Conservation (phyloP, 2,797 vertebrate species). For the Gadopsis bispinosus region DNA sequence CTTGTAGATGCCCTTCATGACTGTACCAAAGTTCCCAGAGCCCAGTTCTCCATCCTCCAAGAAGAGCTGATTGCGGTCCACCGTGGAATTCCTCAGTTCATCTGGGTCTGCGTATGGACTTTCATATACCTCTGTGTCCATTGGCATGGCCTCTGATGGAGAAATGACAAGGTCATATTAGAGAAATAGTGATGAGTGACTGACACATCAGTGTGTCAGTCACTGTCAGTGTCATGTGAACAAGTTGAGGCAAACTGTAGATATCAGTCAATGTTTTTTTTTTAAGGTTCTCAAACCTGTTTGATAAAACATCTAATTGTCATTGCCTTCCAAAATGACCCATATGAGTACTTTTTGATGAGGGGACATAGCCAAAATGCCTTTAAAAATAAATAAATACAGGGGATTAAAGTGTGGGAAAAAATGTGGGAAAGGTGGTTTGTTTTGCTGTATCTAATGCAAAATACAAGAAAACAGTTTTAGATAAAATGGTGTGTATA, state of each 20-base stretch:
- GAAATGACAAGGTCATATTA: background rate
- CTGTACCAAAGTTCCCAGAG: conserved; percentile 97
- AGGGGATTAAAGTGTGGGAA: no score
- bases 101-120: conserved; percentile 97
- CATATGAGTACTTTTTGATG: no score
- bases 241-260: background rate
- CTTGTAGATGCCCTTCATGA: conserved; percentile 92
- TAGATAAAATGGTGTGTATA: background rate
- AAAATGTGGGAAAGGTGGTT: no score
- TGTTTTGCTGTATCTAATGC: no score
- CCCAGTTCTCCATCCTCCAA: conserved; percentile 94
- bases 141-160: conserved; percentile 88
- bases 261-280: background rate
- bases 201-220: no score
- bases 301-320: background rate
- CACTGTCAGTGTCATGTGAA: no score
- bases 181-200: background rate
- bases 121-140: conserved; percentile 95
- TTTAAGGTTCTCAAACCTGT: background rate
- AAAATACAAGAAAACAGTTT: background rate
- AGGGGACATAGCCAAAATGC: background rate
- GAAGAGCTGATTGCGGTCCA: conserved; percentile 87
- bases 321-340: no score
- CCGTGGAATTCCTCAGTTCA: conserved; percentile 91
- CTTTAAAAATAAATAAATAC: no score